Evolutionary conservation across 1,140 invertebrate genomes (phyloP).

Genomic region (Holotrichia oblita): DNA sequence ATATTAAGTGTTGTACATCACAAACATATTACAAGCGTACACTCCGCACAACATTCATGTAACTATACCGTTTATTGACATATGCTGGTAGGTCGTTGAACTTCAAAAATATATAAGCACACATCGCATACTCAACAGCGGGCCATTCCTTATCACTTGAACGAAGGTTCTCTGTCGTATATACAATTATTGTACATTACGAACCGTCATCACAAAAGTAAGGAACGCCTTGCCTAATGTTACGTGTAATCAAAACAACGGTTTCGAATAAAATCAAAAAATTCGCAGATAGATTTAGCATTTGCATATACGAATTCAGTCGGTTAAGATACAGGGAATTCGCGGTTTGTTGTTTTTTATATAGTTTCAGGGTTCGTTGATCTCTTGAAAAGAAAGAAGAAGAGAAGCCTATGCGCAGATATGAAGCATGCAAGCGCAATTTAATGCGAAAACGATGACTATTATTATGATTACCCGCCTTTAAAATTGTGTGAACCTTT

Average conservation of each 20-base stretch:
- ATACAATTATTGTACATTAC: conserved; percentile 19
- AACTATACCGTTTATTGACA: conserved; percentile 42
- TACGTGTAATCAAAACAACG: neutral
- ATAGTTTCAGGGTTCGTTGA: conserved; percentile 27
- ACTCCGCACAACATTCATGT: neutral
- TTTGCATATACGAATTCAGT: conserved; percentile 12
- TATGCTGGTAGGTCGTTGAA: conserved; percentile 38
- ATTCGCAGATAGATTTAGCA: neutral
- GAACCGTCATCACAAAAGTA: conserved; percentile 19
- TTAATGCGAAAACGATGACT: conserved; percentile 10
- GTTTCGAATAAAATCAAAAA: conserved; percentile 4
- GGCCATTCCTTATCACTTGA: conserved; percentile 39
- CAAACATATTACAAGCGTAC: neutral
- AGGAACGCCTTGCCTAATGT: conserved; percentile 1
- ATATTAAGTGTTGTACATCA: neutral
- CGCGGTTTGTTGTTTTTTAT: conserved; percentile 13
- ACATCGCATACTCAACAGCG: conserved; percentile 28
- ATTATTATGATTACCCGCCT: neutral
- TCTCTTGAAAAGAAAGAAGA: neutral
- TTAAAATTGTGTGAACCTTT: neutral
- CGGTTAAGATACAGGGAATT: conserved; percentile 14
- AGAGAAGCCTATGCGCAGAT: neutral
- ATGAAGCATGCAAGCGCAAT: neutral
- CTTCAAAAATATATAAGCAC: conserved; percentile 39
- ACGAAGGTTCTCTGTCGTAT: neutral